Evolutionary conservation across 2,797 vertebrate species (phyloP).

Genomic region (Myiotriccus ornatus): DNA sequence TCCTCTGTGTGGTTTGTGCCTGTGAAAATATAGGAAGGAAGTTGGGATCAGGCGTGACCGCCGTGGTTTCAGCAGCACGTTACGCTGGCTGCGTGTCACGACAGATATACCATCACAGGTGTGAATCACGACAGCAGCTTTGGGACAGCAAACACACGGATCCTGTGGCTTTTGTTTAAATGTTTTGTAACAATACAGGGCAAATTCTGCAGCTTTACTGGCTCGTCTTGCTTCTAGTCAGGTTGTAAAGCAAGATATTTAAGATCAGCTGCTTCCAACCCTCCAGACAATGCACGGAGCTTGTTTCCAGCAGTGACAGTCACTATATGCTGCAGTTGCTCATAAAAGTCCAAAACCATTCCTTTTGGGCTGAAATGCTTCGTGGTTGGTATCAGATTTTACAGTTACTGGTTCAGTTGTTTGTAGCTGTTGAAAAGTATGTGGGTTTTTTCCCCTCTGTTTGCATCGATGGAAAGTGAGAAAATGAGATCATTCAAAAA

Average conservation of each 20-base stretch:
- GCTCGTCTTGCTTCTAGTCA: neutral
- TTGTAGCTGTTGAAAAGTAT: slow-evolving; percentile 27
- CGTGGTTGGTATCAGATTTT: neutral
- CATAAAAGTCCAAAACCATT: slow-evolving; percentile 30
- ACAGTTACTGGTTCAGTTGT: neutral
- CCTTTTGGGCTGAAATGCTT: slow-evolving; percentile 11
- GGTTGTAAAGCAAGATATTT: slow-evolving; percentile 20
- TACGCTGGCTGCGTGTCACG: neutral
- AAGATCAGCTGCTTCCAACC: neutral
- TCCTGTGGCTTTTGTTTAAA: neutral
- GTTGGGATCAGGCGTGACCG: neutral
- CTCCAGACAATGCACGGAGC: neutral
- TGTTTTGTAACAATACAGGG: neutral
- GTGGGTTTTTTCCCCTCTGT: neutral
- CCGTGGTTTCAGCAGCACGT: neutral
- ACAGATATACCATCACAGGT: neutral
- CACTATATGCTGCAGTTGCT: neutral
- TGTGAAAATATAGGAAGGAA: neutral
- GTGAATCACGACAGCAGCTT: neutral
- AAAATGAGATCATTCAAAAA: slow-evolving; percentile 38
- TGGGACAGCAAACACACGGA: neutral
- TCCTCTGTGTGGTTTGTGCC: neutral
- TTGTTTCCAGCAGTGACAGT: neutral
- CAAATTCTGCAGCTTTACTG: neutral
- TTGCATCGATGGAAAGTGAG: neutral